A percentile compares a stretch with the other conserved stretches of the same genome.
These are phyloP conservation scores for Pristionchus exspectatus DNA, from an alignment of 2,888 invertebrate species.

Conservation along the genomic window DNA sequence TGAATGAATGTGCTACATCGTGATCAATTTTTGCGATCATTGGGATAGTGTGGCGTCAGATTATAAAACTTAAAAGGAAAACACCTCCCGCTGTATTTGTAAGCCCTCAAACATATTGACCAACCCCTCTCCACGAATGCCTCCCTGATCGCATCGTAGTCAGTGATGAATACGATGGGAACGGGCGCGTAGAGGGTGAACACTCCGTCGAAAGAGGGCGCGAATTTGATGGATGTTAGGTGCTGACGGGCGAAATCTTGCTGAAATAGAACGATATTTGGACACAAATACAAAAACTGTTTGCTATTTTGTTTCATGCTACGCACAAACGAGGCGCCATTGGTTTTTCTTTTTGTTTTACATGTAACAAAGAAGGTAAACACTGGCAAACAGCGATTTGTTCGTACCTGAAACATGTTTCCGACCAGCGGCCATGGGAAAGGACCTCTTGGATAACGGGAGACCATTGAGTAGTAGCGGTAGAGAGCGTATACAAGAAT, in stretches of 20 bases:
- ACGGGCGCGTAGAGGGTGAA: slow-evolving; percentile 4
- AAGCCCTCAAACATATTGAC: no score
- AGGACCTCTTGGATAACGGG: not conserved
- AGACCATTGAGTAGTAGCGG: not conserved
- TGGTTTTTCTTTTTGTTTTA: no score
- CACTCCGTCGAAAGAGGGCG: not conserved
- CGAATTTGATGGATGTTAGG: not conserved
- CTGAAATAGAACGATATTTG: not conserved
- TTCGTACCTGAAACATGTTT: slow-evolving; percentile 24
- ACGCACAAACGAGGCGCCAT: no score
- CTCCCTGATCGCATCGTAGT: slow-evolving; percentile 20
- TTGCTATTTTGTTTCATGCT: no score
- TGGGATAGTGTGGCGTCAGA: not conserved
- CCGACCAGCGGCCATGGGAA: not conserved
- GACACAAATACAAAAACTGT: no score
- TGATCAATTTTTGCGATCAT: not conserved
- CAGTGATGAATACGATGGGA: slow-evolving; percentile 24
- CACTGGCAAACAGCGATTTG: no score
- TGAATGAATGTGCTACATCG: not conserved
- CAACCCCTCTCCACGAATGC: not conserved
- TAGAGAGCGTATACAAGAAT: not conserved
- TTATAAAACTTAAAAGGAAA: no score
- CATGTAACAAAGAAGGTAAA: no score
- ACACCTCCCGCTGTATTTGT: no score
- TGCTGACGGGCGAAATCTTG: slow-evolving; percentile 28